Evolutionary conservation across 2,888 invertebrate genomes (phyloP).

Genomic region (Drosophila mayaguana): DNA sequence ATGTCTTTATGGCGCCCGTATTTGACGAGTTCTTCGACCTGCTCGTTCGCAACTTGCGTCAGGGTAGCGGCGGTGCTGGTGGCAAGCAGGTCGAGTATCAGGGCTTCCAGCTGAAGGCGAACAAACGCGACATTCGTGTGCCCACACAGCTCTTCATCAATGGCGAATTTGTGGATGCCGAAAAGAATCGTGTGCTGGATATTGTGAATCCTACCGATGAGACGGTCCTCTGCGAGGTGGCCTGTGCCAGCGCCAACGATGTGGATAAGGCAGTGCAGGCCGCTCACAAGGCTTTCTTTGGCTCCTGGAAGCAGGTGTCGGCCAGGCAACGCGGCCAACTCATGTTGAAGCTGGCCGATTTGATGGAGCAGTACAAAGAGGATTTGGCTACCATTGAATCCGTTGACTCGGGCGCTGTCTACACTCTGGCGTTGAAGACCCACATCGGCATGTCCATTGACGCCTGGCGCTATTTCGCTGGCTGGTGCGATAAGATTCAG

Average conservation of each 20-base stretch:
- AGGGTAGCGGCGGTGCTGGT: conserved; percentile 86
- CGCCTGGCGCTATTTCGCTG: conserved; percentile 98
- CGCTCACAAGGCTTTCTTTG: conserved; percentile 95
- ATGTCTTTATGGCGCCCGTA: conserved; percentile 96
- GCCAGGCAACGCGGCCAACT: conserved; percentile 95
- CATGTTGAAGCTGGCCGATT: conserved; percentile 94
- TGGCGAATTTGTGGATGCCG: conserved; percentile 94
- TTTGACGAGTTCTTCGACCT: conserved; percentile 92
- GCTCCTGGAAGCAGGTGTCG: conserved; percentile 97
- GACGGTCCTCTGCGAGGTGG: conserved; percentile 90
- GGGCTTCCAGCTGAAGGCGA: conserved; percentile 91
- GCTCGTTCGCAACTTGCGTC: conserved; percentile 89
- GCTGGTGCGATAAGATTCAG: conserved; percentile 98
- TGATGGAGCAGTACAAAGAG: conserved; percentile 97
- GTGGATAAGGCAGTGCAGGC: conserved; percentile 95
- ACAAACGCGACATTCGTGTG: conserved; percentile 93
- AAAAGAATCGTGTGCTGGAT: conserved; percentile 87
- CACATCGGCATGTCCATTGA: conserved; percentile 99
- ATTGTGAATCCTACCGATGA: conserved; percentile 95
- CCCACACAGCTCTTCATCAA: conserved; percentile 96
- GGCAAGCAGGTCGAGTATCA: conserved; percentile 87
- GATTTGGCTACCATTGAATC: conserved; percentile 97
- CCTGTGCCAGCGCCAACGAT: conserved; percentile 91
- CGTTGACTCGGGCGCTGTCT: conserved; percentile 98
- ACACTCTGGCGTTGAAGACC: conserved; percentile 97